Percentiles rank a stretch among this genome's conserved stretches.
These are phyloP conservation scores for Polypterus senegalus DNA, from an alignment of 2,113 vertebrate genomes.

Conservation along the genomic window DNA sequence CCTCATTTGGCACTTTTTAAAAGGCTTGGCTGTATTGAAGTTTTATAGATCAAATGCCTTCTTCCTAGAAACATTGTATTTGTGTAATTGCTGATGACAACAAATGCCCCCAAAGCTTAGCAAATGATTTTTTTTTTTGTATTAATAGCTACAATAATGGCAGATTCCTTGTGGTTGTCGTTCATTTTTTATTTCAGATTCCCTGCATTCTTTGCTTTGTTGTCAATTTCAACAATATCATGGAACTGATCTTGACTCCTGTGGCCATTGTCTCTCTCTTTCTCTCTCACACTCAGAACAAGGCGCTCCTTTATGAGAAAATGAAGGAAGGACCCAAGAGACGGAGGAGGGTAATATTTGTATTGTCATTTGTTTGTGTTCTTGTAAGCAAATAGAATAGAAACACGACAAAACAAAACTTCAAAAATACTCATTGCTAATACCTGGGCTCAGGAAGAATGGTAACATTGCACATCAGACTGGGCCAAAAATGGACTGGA, in stretches of 20 bases:
- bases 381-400: no score
- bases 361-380: constrained; percentile 1
- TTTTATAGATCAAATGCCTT: constrained; percentile 49
- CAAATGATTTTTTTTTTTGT: constrained; percentile 15
- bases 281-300: constrained; percentile 55
- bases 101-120: constrained; percentile 21
- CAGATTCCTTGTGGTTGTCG: constrained; percentile 28
- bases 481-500: no score
- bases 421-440: no score
- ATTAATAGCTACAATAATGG: constrained; percentile 23
- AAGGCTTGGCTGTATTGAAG: constrained; percentile 51
- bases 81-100: constrained; percentile 26
- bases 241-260: constrained; percentile 20
- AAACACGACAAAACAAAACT: no score
- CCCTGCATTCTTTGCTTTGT: no score
- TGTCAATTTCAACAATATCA: no score
- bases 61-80: constrained; percentile 11
- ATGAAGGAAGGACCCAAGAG: constrained; percentile 72
- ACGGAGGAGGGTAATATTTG: constrained; percentile 72
- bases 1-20: constrained; percentile 52
- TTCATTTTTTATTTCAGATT: constrained; percentile 6
- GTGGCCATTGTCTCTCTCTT: constrained; percentile 4
- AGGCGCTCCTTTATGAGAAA: constrained; percentile 84
- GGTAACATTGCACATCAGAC: no score
- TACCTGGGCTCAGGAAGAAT: no score